Percentiles rank a stretch among this genome's conserved stretches.
Conservation (phyloP, 2,797 vertebrate genomes). For the Periparus ater region DNA sequence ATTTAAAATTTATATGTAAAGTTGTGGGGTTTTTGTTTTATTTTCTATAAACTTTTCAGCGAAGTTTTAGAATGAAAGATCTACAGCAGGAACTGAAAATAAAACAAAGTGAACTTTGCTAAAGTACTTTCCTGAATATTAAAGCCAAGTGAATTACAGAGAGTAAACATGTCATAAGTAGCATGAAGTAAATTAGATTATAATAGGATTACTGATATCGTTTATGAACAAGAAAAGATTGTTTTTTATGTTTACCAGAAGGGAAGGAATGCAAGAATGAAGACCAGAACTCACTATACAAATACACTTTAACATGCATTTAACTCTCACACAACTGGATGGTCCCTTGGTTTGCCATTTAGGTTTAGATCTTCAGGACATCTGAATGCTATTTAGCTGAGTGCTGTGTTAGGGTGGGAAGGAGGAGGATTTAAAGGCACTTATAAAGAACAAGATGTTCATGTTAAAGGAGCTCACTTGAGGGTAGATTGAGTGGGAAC, state of each 20-base stretch:
- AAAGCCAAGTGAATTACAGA: constrained; percentile 39
- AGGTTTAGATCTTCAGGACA: not conserved
- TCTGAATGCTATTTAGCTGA: not conserved
- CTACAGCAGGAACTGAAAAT: not conserved
- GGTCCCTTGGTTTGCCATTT: not conserved
- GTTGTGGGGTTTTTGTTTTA: not conserved
- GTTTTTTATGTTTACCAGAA: constrained; percentile 23
- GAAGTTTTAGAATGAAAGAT: not conserved
- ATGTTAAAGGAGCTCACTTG: not conserved
- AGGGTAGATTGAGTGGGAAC: not conserved
- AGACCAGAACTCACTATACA: not conserved
- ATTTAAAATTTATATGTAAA: not conserved
- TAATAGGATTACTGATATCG: constrained; percentile 1
- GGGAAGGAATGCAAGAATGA: not conserved
- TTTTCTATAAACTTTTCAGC: not conserved
- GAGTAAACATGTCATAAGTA: constrained; percentile 46
- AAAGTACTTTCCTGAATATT: not conserved
- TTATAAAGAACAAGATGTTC: not conserved
- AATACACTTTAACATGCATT: not conserved
- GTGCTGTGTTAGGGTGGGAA: not conserved
- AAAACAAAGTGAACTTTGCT: not conserved
- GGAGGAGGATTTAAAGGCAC: not conserved
- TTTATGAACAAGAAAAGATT: not conserved
- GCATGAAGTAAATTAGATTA: constrained; percentile 18
- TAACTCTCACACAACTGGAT: not conserved